Evolutionary conservation across 2,113 vertebrate species (phyloP).

Genomic region (Leptodactylus fuscus): DNA sequence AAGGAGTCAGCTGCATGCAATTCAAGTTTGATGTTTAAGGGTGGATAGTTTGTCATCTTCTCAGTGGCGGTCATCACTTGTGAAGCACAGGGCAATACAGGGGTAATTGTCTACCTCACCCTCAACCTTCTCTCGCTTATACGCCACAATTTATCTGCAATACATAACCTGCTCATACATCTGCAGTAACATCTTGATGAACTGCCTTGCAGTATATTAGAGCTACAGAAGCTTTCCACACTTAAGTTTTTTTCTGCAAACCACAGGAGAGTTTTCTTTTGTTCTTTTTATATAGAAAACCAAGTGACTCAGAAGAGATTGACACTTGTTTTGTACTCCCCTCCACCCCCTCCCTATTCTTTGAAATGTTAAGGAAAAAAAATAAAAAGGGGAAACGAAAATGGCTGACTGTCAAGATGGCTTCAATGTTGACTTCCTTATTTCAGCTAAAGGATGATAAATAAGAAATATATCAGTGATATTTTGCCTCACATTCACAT

Average conservation of each 20-base stretch:
- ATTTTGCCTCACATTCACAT: not conserved
- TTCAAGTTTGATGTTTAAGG: no score
- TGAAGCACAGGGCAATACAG: not conserved
- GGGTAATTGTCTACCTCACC: not conserved
- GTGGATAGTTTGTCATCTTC: not conserved
- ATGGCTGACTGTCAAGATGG: constrained; percentile 70
- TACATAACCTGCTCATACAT: not conserved
- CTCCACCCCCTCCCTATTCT: not conserved
- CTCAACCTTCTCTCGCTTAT: not conserved
- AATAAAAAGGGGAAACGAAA: constrained; percentile 70
- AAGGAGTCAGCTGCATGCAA: no score
- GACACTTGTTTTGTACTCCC: constrained; percentile 50
- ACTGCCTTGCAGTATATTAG: not conserved
- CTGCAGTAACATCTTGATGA: not conserved
- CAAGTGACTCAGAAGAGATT: constrained; percentile 62
- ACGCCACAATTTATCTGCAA: not conserved
- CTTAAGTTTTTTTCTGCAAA: not conserved
- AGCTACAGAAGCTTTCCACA: not conserved
- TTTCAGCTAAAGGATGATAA: constrained; percentile 59
- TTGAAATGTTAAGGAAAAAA: constrained; percentile 54
- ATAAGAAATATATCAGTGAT: not conserved
- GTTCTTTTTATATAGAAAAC: constrained; percentile 30
- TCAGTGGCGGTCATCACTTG: not conserved
- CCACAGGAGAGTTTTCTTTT: constrained; percentile 11
- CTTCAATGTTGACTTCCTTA: constrained; percentile 64